A percentile compares a stretch with the other conserved stretches of the same genome.
phyloP scores from a whole-genome alignment of 2,113 vertebrate genomes.

The Columba livia region DNA sequence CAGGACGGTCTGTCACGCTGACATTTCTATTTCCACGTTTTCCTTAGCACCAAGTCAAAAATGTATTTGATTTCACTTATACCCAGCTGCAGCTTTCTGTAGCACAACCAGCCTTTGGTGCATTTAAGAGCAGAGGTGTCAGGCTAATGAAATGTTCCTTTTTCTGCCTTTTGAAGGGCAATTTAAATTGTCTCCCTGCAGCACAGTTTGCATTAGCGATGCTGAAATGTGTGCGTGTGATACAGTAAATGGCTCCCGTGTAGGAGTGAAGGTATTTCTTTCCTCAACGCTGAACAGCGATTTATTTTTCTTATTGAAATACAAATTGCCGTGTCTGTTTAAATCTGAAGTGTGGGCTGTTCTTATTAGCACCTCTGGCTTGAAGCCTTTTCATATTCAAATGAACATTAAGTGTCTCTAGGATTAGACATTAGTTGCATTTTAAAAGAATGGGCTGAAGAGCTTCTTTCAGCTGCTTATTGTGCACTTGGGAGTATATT shows the following conservation, averaged over 20 bases:
- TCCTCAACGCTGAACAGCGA: conserved; percentile 2
- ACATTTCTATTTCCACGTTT: conserved; percentile 42
- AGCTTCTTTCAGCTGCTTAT: conserved; percentile 23
- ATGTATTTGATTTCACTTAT: conserved; percentile 25
- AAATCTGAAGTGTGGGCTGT: conserved; percentile 7
- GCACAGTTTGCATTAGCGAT: conserved; percentile 53
- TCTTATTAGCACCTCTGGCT: conserved; percentile 53
- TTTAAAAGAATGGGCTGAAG: conserved; percentile 11
- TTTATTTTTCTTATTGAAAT: conserved; percentile 48
- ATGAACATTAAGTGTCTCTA: conserved; percentile 39
- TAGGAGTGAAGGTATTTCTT: conserved; percentile 52
- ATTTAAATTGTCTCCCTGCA: conserved; percentile 64
- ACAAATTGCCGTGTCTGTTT: conserved; percentile 57
- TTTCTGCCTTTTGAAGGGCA: conserved; percentile 57
- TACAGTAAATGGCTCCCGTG: conserved; percentile 15
- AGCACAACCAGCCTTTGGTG: neutral
- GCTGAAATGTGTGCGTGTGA: conserved; percentile 12
- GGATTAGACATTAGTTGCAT: neutral
- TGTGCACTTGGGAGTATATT: conserved; percentile 5
- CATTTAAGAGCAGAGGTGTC: conserved; percentile 41
- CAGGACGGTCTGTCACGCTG: conserved; percentile 10
- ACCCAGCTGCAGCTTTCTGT: conserved; percentile 40
- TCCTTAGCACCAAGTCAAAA: neutral
- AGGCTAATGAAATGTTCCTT: conserved; percentile 65
- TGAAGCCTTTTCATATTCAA: conserved; percentile 74